Evolutionary conservation across 2,797 vertebrate species (phyloP).

Genomic region (Tachyglossus aculeatus): DNA sequence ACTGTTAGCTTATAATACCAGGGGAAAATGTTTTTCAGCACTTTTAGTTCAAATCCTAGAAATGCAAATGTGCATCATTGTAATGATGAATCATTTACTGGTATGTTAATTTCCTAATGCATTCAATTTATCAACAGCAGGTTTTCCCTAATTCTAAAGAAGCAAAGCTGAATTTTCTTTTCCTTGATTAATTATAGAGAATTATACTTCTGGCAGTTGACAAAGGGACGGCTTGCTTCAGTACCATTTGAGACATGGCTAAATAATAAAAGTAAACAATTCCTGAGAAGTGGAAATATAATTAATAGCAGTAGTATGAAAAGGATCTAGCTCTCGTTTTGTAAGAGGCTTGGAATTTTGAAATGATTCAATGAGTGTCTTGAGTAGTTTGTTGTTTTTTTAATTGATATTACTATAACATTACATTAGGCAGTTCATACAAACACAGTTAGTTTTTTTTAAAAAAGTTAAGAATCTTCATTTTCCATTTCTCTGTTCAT

Average conservation of each 20-base stretch:
- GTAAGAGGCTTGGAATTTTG: slow-evolving; percentile 10
- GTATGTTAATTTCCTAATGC: slow-evolving; percentile 65
- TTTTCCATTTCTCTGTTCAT: no score
- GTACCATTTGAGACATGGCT: slow-evolving; percentile 47
- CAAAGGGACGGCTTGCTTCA: slow-evolving; percentile 56
- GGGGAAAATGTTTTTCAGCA: slow-evolving; percentile 38
- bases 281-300: slow-evolving; percentile 48
- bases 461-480: no score
- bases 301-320: slow-evolving; percentile 44
- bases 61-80: slow-evolving; percentile 65
- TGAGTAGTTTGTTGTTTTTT: no score
- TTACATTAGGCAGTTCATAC: no score
- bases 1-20: slow-evolving; percentile 31
- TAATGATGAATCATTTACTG: slow-evolving; percentile 63
- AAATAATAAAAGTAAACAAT: slow-evolving; percentile 62
- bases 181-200: slow-evolving; percentile 63
- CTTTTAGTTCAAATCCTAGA: slow-evolving; percentile 48
- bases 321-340: slow-evolving; percentile 19
- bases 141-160: slow-evolving; percentile 65
- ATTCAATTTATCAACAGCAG: slow-evolving; percentile 63
- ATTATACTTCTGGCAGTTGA: slow-evolving; percentile 59
- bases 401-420: no score
- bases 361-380: slow-evolving; percentile 12
- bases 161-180: slow-evolving; percentile 63
- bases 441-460: no score